These are phyloP conservation scores for Mugil cephalus DNA, from an alignment of 2,113 vertebrate genomes.

Conservation along the genomic window DNA sequence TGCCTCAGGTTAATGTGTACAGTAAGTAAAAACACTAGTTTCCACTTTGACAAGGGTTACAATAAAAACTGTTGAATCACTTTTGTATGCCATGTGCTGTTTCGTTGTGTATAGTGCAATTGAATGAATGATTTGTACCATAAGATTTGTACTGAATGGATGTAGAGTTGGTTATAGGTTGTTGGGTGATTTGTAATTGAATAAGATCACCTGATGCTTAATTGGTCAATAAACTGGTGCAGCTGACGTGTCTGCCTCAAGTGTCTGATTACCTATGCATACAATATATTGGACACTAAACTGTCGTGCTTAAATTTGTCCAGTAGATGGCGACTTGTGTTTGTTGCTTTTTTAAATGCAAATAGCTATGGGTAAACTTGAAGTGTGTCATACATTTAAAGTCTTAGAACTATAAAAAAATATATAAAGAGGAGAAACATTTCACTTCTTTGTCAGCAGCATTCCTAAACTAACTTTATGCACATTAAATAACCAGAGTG, in stretches of 20 bases:
- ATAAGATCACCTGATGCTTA: constrained; percentile 11
- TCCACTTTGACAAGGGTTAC: constrained; percentile 22
- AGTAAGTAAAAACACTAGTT: constrained; percentile 49
- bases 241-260: neutral
- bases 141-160: constrained; percentile 59
- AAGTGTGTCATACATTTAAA: neutral
- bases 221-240: constrained; percentile 68
- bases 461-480: neutral
- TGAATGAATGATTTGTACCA: constrained; percentile 67
- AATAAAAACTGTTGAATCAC: constrained; percentile 23
- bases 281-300: neutral
- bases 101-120: constrained; percentile 47
- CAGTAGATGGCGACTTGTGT: neutral
- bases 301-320: neutral
- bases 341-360: no score
- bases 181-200: constrained; percentile 51
- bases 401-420: fast-evolving
- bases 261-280: neutral
- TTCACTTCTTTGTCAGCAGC: neutral
- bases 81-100: constrained; percentile 59
- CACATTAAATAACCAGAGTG: no score
- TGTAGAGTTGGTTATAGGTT: constrained; percentile 20
- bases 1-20: constrained; percentile 73
- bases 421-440: neutral
- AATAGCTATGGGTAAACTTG: no score